phyloP scores from a whole-genome alignment of 2,888 invertebrate genomes.

The Halictus quadricinctus region DNA sequence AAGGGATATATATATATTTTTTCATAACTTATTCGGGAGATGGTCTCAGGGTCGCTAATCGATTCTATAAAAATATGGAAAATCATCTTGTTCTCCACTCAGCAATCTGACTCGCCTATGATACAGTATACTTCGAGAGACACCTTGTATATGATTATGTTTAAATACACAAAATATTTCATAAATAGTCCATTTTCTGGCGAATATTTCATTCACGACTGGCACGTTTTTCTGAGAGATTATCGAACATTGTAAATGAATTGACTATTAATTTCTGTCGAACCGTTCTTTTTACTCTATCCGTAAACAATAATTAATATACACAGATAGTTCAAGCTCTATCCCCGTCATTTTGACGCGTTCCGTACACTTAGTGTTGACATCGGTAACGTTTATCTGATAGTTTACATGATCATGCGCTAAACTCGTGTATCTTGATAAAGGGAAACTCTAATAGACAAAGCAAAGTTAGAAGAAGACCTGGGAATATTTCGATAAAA shows the following conservation, averaged over 20 bases:
- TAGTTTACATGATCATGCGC: neutral
- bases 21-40: slow-evolving; percentile 23
- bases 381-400: neutral
- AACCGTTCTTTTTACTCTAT: neutral
- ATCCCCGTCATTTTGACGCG: no score
- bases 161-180: slow-evolving; percentile 43
- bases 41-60: slow-evolving; percentile 33
- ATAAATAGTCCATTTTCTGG: slow-evolving; percentile 48
- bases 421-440: neutral
- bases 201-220: neutral
- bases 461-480: neutral
- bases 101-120: neutral
- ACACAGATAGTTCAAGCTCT: neutral
- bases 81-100: slow-evolving; percentile 39
- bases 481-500: slow-evolving; percentile 14
- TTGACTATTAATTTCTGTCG: neutral
- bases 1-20: neutral
- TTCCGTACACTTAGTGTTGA: neutral
- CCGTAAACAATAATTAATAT: slow-evolving; percentile 15
- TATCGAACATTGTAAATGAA: slow-evolving; percentile 22
- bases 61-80: slow-evolving; percentile 52
- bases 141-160: slow-evolving; percentile 33
- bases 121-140: slow-evolving; percentile 43
- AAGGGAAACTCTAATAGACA: neutral
- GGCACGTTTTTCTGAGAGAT: neutral